phyloP scores from a whole-genome alignment of 2,888 invertebrate genomes.

The Colostygia pectinataria region DNA sequence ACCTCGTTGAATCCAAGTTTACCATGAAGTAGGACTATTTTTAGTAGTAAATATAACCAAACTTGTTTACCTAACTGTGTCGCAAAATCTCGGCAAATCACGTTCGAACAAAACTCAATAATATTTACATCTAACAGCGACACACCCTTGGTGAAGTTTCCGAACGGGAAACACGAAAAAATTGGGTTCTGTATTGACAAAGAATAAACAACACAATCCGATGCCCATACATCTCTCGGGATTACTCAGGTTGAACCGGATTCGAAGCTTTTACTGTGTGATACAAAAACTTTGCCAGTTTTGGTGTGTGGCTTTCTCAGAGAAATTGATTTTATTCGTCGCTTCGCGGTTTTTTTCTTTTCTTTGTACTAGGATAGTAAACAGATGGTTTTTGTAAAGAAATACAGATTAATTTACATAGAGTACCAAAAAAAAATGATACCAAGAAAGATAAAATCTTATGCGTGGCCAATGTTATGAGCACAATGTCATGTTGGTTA shows the following conservation, averaged over 20 bases:
- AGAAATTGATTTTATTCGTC: no score
- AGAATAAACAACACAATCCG: slow-evolving; percentile 21
- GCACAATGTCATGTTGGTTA: background rate
- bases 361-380: no score
- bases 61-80: no score
- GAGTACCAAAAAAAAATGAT: no score
- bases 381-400: no score
- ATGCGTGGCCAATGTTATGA: no score
- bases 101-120: slow-evolving; percentile 40
- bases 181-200: slow-evolving; percentile 17
- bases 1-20: no score
- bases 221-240: slow-evolving; percentile 15
- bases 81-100: slow-evolving; percentile 30
- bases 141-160: slow-evolving; percentile 18
- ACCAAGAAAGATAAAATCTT: no score
- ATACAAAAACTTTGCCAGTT: slow-evolving; percentile 6
- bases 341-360: no score
- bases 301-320: background rate
- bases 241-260: slow-evolving; percentile 16
- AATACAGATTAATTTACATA: no score
- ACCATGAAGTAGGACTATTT: no score
- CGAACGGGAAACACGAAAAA: slow-evolving; percentile 18
- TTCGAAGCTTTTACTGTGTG: slow-evolving; percentile 10
- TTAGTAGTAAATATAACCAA: no score
- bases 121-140: slow-evolving; percentile 42